Base-by-base conservation (phyloP, 2,113 vertebrate genomes). In the Empidonax traillii region DNA sequence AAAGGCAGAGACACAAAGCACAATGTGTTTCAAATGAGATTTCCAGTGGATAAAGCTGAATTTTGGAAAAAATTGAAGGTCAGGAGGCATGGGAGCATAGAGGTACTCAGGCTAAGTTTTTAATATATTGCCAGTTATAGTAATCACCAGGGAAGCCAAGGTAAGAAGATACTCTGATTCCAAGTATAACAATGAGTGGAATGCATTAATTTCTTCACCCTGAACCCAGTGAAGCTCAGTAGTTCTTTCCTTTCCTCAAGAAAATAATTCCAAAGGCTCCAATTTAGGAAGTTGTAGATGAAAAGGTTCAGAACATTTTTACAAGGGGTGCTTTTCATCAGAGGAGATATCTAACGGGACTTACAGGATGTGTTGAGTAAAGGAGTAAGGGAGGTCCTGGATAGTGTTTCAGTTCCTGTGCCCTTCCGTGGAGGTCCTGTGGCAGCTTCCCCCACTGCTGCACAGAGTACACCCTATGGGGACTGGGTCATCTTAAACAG, bases 11-110 rank as follows among this genome's bases (percentile, higher is more conserved):
- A 39, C 75, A 73, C 43, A 47, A 84, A 88, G 6, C 28, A 39
- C 9, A 14, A 3, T 18, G 31, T 22, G 7, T 66, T 93, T 85
- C 59, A 87, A 80, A 80, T 59, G 46, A 87, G 41, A 62, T 65
- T 93, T 72, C 47, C 24, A 59, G 14, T 35, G 23, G 33, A 33
- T 85, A 71, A 73, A 24, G 41, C 11, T 91, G 49, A 82, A 8
- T 63, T 90, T 76, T 65, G 18, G 56, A 66, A 91, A 87, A 69
- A 53, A 63, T 61, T 84, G 87, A 94, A 90, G 82, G 90, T 93
- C 82, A 90, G 55, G 31, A 88, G 77, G 47, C 59, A 93, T 25
- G 9, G 43, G 35, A 93, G 39, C 11, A 71, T 18, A 63, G 51
- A 95, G 69, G 8, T 74, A 73, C 44, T 80, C 35, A 84, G 78